Evolutionary conservation across 1,140 invertebrate species (phyloP), one percentile per base, ranked within the genome.

Genomic region (Lucilia cuprina): DNA sequence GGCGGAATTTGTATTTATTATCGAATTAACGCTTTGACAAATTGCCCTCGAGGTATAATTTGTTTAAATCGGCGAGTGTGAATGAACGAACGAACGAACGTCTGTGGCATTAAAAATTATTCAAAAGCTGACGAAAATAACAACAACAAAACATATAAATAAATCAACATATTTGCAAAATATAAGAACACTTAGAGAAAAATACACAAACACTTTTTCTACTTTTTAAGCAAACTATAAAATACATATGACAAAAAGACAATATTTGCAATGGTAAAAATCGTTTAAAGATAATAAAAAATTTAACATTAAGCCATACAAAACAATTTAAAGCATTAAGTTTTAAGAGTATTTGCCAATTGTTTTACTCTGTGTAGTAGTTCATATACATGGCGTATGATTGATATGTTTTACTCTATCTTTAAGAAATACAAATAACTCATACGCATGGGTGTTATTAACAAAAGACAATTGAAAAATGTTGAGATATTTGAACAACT

Each of bases 11-110:
- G 65, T 70, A 70, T 70, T 70, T 21, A 70, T 70, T 70, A 70
- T 70, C 65, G 65, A 70, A 70, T 70, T 70, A 70, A 70, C 65
- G 65, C 65, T 70, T 70, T 70, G 65, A 70, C 65, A 70, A 70
- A 70, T 70, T 70, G 65, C 65, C n/a, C n/a, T 21, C 65, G 65
- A 70, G 65, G 65, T 70, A 21, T 70, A 21, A 70, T 70, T 70
- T 70, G 65, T 70, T 70, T 70, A 70, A 70, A 70, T 70, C n/a
- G 25, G 21, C n/a, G 65, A 70, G n/a, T 70, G 65, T 65, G 8
- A 65, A 65, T 7, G 25, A 30, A 30, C 50, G 13, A 60, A 60
- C 55, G 25, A 30, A 30, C 50, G 13, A 60, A 60, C 55, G n/a
- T 2, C 55, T n/a, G 14, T n/a, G n/a, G 14, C 55, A 25, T 21